Evolutionary conservation across 2,888 invertebrate genomes (phyloP), one percentile per base, ranked within the genome.

Genomic region (Clanis bilineata): DNA sequence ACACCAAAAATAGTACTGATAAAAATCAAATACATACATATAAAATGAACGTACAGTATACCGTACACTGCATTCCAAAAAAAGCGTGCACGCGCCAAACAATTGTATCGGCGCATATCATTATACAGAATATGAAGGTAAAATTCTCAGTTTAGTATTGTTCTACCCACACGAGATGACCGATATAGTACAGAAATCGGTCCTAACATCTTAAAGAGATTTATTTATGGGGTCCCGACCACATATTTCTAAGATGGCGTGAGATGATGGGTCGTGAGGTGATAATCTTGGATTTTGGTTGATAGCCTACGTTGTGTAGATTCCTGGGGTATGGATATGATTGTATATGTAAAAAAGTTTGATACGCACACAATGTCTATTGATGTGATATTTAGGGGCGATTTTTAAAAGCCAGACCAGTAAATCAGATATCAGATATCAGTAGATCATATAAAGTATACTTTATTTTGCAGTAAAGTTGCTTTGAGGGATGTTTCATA

Each of bases 161-260:
- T 83, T 80, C 82, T 68, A 60, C 83, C 83, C 82, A 83, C 83
- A 75, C 76, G 57, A 76, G 82, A 83, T 83, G 64, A 57, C 44
- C 67, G 82, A 83, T 83, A 41, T 25, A 44, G 44, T 22, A 47
- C 3, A 21, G 32, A 18, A 51, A 51, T 51, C 51, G 51, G 15
- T 18, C 10, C 47, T 15, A 4, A 51, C 32, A 28, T 51, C 51
- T 51, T 51, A 10, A 51, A 25, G n/a, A 23, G 51, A 51, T 51
- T 51, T 51, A 51, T 51, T 51, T 51, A 51, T 51, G 51, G 51
- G 32, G 51, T 18, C 18, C 15, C 18, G 32, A 18, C 18, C 51
- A 28, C 51, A 51, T 51, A 51, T 51, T 51, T 51, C 51, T 28
- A 51, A 51, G 51, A 51, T 51, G 51, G 51, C 32, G 51, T n/a